phyloP scores from a whole-genome alignment of 2,888 invertebrate genomes.

The Rhagophthalmus giganteus region DNA sequence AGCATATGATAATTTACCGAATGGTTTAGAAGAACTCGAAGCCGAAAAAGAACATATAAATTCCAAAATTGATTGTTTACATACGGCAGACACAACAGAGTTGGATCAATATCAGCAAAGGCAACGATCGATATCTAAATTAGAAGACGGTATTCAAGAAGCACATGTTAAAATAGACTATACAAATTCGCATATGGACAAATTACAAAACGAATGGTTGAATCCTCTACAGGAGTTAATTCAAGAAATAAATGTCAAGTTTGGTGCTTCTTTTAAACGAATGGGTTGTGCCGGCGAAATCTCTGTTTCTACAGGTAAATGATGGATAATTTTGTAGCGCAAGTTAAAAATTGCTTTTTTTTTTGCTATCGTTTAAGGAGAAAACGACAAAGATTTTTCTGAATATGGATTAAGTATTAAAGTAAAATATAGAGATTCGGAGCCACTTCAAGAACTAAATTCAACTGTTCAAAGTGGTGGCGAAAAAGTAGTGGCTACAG shows the following conservation, averaged over 20 bases:
- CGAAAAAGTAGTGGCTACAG: conserved; percentile 91
- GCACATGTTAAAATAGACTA: conserved; percentile 55
- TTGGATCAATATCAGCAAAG: conserved; percentile 67
- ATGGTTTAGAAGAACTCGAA: conserved; percentile 59
- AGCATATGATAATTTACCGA: conserved; percentile 61
- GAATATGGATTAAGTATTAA: conserved; percentile 84
- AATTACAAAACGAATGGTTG: conserved; percentile 69
- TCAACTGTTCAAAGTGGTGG: conserved; percentile 90
- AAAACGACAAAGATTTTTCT: conserved; percentile 69
- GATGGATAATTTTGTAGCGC: background rate
- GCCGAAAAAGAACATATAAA: conserved; percentile 61
- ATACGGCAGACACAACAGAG: conserved; percentile 62
- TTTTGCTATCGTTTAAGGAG: conserved; percentile 32
- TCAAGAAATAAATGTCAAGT: conserved; percentile 70
- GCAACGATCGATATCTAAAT: conserved; percentile 57
- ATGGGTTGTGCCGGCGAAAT: conserved; percentile 88
- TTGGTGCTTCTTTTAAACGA: conserved; percentile 74
- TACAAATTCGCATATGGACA: conserved; percentile 57
- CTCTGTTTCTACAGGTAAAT: conserved; percentile 41
- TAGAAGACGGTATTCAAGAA: conserved; percentile 57
- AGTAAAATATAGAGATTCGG: conserved; percentile 79
- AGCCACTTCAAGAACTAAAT: conserved; percentile 78
- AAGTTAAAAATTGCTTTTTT: background rate
- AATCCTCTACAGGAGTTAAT: conserved; percentile 66
- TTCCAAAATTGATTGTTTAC: conserved; percentile 68